phyloP scores from a whole-genome alignment of 2,113 vertebrate genomes.

The Tylochromis polylepis region DNA sequence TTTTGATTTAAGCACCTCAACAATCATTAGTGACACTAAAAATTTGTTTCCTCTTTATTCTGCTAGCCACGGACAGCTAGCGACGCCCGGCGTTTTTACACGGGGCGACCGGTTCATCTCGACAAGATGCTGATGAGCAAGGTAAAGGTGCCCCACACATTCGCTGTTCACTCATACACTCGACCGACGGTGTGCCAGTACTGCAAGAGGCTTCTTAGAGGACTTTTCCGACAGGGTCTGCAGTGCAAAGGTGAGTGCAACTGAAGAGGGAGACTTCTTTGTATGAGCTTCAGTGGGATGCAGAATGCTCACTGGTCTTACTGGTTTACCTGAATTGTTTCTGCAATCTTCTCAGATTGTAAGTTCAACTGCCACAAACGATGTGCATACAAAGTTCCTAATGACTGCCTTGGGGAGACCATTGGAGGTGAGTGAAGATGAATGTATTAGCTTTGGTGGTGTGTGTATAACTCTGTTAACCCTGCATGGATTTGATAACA shows the following conservation, averaged over 20 bases:
- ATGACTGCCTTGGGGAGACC: slow-evolving; percentile 84
- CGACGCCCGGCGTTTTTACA: slow-evolving; percentile 82
- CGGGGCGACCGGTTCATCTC: slow-evolving; percentile 82
- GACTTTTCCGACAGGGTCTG: slow-evolving; percentile 86
- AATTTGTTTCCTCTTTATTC: background rate
- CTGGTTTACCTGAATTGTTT: background rate
- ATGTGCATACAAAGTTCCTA: slow-evolving; percentile 84
- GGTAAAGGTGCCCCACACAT: slow-evolving; percentile 90
- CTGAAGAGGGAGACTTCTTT: background rate
- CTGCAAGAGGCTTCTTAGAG: slow-evolving; percentile 86
- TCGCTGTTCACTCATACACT: slow-evolving; percentile 86
- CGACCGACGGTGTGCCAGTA: slow-evolving; percentile 88
- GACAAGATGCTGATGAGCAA: slow-evolving; percentile 87
- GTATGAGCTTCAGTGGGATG: background rate
- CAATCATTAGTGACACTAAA: background rate
- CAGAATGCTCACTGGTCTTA: background rate
- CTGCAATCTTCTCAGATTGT: slow-evolving; percentile 73
- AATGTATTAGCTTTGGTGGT: background rate
- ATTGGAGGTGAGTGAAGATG: slow-evolving; percentile 73
- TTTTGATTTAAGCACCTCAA: background rate
- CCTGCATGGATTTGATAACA: slow-evolving; percentile 6
- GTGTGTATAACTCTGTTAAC: background rate
- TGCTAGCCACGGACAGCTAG: slow-evolving; percentile 70
- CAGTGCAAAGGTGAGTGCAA: slow-evolving; percentile 84
- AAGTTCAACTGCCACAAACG: slow-evolving; percentile 92